Base-by-base conservation (phyloP, 2,888 invertebrate genomes). In the Lymantria monacha region DNA sequence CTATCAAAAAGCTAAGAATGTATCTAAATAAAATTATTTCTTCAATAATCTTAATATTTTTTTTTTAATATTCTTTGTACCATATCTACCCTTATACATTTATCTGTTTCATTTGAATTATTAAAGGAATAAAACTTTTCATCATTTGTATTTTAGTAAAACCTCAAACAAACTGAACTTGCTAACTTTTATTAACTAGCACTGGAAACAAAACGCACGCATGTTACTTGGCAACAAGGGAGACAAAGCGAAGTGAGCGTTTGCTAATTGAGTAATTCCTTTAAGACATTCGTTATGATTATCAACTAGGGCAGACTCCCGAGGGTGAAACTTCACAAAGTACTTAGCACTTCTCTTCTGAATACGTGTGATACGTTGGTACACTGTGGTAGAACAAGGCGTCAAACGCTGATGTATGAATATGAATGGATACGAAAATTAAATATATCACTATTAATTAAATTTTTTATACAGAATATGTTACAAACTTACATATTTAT, bases 251-350 rank as follows among this genome's bases (percentile, higher is more conserved):
- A 67, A 69, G 69, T 70, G 69, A 61, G 64, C 60, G 63, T 64
- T 64, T 67, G 68, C 75, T 81, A 83, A 82, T 82, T 82, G 76
- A 76, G 78, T 81, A 82, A 83, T 82, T 80, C 75, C 79, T 79
- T 65, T 73, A 76, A 79, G 76, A 70, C 79, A 77, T 81, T 81
- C 77, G 75, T 82, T 82, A 79, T 80, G 74, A 83, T 83, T 81
- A 82, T 81, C 79, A 79, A 79, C 71, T 69, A 74, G 69, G 66
- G 72, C 74, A 75, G 67, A 53, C 65, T 76, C 77, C 69, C 71
- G 38, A 51, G 78, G 71, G 78, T 61, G 66, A 67, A 78, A 81
- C 78, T 80, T 79, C 59, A 61, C 63, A 53, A 72, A 75, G 76
- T 75, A 78, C 79, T 82, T 78, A 74, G 74, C 76, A 70, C 68